A percentile compares a stretch with the other conserved stretches of the same genome.
Evolutionary conservation across 2,888 invertebrate species (phyloP).

Genomic region (Eretmocerus hayati): DNA sequence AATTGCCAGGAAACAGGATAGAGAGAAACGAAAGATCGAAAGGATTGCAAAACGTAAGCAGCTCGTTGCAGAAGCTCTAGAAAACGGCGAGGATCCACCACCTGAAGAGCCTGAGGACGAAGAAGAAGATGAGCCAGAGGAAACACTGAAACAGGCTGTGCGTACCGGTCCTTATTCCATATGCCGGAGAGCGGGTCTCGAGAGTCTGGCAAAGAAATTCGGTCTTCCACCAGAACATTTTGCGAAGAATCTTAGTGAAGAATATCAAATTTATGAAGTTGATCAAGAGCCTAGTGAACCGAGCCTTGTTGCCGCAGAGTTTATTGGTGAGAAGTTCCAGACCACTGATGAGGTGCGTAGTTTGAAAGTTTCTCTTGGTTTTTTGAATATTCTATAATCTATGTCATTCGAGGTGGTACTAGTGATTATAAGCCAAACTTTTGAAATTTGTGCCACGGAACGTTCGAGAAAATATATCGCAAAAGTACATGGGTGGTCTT

Average conservation of each 20-base stretch:
- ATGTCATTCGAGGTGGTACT: too few relatives aligned
- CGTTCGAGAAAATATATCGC: too few relatives aligned
- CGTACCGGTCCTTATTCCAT: conserved; percentile 84
- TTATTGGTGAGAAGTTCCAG: conserved; percentile 37
- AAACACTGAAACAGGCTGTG: conserved; percentile 75
- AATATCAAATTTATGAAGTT: conserved; percentile 91
- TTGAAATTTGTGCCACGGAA: too few relatives aligned
- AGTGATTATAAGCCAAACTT: too few relatives aligned
- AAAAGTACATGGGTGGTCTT: too few relatives aligned
- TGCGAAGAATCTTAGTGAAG: conserved; percentile 92
- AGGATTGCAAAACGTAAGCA: conserved; percentile 47
- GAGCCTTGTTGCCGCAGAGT: conserved; percentile 73
- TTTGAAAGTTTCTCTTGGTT: too few relatives aligned
- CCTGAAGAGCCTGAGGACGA: conserved; percentile 53
- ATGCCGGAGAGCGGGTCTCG: conserved; percentile 78
- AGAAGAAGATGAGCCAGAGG: conserved; percentile 47
- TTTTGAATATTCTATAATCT: too few relatives aligned
- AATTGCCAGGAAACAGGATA: conserved; percentile 60
- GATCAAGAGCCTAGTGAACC: conserved; percentile 88
- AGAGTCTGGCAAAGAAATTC: conserved; percentile 80
- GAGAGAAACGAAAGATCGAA: conserved; percentile 55
- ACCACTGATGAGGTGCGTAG: conserved; percentile 68
- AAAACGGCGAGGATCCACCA: conserved; percentile 56
- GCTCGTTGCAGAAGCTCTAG: conserved; percentile 57
- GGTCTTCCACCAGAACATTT: conserved; percentile 91